Evolutionary conservation across 2,888 invertebrate genomes (phyloP).

Genomic region (Megastigmus dorsalis): DNA sequence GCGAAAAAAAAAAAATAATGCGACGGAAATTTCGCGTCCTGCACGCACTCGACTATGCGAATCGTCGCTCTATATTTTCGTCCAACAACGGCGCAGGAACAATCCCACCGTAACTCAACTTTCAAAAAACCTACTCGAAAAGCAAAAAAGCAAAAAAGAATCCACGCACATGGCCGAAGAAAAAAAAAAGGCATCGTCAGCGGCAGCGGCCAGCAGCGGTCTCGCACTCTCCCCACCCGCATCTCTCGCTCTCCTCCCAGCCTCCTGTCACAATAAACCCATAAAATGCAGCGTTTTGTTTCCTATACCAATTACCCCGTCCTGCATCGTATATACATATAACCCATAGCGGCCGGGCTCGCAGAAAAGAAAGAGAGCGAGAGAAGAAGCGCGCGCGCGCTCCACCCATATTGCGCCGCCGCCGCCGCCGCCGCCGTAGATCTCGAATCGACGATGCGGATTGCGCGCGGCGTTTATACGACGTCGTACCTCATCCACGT

Average conservation of each 20-base stretch:
- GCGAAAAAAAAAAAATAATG: no score
- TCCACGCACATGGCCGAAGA: background rate
- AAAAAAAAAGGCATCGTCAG: background rate
- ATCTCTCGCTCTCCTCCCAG: conserved; percentile 52
- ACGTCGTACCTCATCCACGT: conserved; percentile 54
- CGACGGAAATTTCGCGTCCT: no score
- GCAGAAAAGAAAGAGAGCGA: no score
- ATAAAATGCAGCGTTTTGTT: conserved; percentile 73
- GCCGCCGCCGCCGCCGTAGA: no score
- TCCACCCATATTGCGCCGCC: conserved; percentile 39
- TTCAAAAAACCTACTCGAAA: conserved; percentile 15
- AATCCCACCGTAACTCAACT: conserved; percentile 7
- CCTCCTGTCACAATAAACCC: conserved; percentile 71
- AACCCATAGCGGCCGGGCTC: no score
- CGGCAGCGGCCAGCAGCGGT: conserved; percentile 24
- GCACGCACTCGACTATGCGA: conserved; percentile 5
- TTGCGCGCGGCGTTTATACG: conserved; percentile 42
- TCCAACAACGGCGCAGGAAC: no score
- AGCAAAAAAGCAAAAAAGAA: background rate
- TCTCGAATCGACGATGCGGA: conserved; percentile 18
- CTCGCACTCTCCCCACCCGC: conserved; percentile 58
- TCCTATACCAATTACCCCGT: conserved; percentile 68
- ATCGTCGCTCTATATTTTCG: no score
- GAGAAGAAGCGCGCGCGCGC: conserved; percentile 15
- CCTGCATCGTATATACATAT: conserved; percentile 40